Evolutionary conservation across 2,888 invertebrate genomes (phyloP).

Genomic region (Chelonus formosanus): DNA sequence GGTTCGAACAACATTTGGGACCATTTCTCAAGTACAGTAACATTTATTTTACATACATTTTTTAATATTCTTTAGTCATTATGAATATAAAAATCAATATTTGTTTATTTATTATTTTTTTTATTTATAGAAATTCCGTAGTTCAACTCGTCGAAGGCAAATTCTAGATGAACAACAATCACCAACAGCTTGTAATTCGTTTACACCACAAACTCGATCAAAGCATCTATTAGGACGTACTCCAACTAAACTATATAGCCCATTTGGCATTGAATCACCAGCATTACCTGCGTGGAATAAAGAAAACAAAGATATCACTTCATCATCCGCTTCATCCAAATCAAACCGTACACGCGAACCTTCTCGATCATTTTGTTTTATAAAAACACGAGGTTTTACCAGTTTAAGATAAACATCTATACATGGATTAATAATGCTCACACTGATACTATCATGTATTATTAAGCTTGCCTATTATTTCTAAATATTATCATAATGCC

Average conservation of each 20-base stretch:
- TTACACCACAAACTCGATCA: slow-evolving; percentile 66
- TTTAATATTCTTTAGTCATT: not conserved
- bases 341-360: slow-evolving; percentile 46
- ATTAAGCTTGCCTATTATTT: too few species aligned
- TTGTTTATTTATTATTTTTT: slow-evolving; percentile 24
- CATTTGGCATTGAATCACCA: slow-evolving; percentile 80
- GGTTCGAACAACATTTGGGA: slow-evolving; percentile 73
- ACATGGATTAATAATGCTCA: slow-evolving; percentile 26
- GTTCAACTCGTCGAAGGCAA: slow-evolving; percentile 68
- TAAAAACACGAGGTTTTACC: slow-evolving; percentile 55
- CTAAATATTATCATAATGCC: not conserved
- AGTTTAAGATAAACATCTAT: slow-evolving; percentile 52
- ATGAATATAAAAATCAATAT: slow-evolving; percentile 5
- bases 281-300: slow-evolving; percentile 62
- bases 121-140: slow-evolving; percentile 66
- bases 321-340: slow-evolving; percentile 43
- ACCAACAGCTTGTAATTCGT: slow-evolving; percentile 57
- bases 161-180: slow-evolving; percentile 68
- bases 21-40: slow-evolving; percentile 71
- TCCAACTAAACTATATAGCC: slow-evolving; percentile 79
- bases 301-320: slow-evolving; percentile 67
- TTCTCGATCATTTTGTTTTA: slow-evolving; percentile 54
- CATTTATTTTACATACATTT: too few species aligned
- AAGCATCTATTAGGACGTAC: slow-evolving; percentile 71
- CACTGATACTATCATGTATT: slow-evolving; percentile 18